Evolutionary conservation across 2,113 vertebrate genomes (phyloP).

Genomic region (Alligator mississippiensis): DNA sequence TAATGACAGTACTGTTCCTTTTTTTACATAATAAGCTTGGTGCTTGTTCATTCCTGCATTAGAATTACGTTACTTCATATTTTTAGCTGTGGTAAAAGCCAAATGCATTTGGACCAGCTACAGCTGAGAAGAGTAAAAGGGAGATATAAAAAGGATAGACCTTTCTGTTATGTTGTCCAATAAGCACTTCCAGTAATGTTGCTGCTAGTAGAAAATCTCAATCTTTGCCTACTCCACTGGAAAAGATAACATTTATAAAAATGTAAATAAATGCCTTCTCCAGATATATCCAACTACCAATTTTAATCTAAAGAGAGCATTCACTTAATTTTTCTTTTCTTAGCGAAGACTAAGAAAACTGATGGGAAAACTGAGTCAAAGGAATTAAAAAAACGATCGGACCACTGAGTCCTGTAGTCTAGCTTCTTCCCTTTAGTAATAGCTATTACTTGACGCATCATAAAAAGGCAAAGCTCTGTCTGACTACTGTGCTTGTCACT

Average conservation of each 20-base stretch:
- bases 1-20: background rate
- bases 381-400: background rate
- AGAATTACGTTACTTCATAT: background rate
- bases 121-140: background rate
- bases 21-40: background rate
- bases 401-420: background rate
- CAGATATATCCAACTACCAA: background rate
- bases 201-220: background rate
- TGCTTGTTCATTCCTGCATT: background rate
- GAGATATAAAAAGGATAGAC: background rate
- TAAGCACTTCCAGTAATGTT: accelerated
- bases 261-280: background rate
- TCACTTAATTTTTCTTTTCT: background rate
- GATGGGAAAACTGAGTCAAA: background rate
- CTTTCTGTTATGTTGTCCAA: background rate
- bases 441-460: background rate
- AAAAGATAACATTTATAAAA: background rate
- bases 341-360: background rate
- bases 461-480: background rate
- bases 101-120: background rate
- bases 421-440: background rate
- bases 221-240: background rate
- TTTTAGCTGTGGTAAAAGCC: background rate
- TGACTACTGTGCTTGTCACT: background rate
- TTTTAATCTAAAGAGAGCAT: background rate